Evolutionary conservation across 2,888 invertebrate species (phyloP).

Genomic region (Macaria notata): DNA sequence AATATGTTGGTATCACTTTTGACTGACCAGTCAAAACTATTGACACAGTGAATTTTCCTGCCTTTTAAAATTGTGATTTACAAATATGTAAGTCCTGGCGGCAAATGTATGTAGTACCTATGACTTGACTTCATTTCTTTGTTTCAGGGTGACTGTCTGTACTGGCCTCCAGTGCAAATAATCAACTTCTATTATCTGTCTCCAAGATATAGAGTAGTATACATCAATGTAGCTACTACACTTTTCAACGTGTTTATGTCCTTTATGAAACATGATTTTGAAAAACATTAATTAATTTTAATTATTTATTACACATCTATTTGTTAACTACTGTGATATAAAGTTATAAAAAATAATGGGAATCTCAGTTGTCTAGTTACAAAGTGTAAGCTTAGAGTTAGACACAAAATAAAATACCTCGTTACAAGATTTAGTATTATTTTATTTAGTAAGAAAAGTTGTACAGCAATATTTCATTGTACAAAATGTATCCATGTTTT

Average conservation of each 20-base stretch:
- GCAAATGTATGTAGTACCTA: no score
- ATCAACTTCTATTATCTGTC: conserved; percentile 94
- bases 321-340: no score
- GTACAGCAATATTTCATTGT: not conserved
- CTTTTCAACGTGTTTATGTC: conserved; percentile 94
- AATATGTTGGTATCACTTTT: no score
- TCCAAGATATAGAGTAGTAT: conserved; percentile 91
- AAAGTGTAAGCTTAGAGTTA: not conserved
- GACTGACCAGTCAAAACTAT: no score
- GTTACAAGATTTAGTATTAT: not conserved
- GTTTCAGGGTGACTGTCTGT: conserved; percentile 91
- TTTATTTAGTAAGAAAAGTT: conserved; percentile 4
- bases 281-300: not conserved
- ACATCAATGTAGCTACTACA: conserved; percentile 92
- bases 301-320: no score
- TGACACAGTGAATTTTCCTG: no score
- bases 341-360: no score
- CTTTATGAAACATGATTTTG: conserved; percentile 88
- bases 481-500: not conserved
- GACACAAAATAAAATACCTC: not conserved
- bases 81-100: no score
- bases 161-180: conserved; percentile 96
- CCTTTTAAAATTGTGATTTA: no score
- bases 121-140: conserved; percentile 27
- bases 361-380: no score